Evolutionary conservation across 2,888 invertebrate species (phyloP).

Genomic region (Tipula helvola): DNA sequence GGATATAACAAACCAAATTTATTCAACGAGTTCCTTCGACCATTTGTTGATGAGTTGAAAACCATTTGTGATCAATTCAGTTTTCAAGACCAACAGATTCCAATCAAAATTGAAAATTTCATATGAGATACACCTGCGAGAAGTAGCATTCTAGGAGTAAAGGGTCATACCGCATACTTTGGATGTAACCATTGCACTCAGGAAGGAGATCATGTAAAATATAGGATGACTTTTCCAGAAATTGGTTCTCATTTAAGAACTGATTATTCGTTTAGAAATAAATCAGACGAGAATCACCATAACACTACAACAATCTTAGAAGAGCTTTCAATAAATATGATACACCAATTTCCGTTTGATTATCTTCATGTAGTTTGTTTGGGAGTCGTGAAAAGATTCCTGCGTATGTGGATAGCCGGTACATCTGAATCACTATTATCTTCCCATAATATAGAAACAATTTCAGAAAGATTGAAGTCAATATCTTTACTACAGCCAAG

Average conservation of each 20-base stretch:
- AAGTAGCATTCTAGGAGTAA: not conserved
- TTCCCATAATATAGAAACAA: too few species aligned
- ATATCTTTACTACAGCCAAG: too few species aligned
- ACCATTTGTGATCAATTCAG: not conserved
- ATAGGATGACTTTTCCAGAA: slow-evolving; percentile 14
- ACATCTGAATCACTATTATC: too few species aligned
- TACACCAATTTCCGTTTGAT: not conserved
- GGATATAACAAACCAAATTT: not conserved
- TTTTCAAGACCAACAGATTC: not conserved
- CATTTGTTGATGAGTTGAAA: not conserved
- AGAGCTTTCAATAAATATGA: not conserved
- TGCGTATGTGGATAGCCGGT: too few species aligned
- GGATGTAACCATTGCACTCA: slow-evolving; percentile 13
- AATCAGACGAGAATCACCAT: not conserved
- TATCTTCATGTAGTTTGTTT: too few species aligned
- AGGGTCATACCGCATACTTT: slow-evolving; percentile 13
- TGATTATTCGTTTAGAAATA: not conserved
- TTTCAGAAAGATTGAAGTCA: too few species aligned
- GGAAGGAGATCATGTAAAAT: slow-evolving; percentile 16
- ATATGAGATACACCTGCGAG: not conserved
- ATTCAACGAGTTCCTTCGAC: not conserved
- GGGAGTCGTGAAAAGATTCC: too few species aligned
- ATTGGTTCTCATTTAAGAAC: not conserved
- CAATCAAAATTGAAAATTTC: not conserved
- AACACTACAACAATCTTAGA: not conserved